Evolutionary conservation across 2,113 vertebrate genomes (phyloP).

Genomic region (Callionymus lyra): DNA sequence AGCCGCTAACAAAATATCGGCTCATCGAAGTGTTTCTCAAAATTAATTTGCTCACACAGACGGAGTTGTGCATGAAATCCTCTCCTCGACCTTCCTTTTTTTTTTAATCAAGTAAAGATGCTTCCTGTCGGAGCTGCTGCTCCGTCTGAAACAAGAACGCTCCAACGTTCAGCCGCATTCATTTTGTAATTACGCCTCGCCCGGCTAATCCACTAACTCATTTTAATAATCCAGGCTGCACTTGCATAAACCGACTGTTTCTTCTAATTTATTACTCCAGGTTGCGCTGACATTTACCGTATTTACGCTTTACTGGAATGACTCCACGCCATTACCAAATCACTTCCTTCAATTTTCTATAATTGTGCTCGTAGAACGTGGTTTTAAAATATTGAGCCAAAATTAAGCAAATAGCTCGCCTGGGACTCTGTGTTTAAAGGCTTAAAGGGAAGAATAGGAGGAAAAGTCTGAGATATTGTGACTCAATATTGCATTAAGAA

Average conservation of each 20-base stretch:
- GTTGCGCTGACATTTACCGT: constrained; percentile 31
- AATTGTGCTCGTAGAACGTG: constrained; percentile 5
- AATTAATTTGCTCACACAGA: no score
- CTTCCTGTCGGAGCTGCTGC: constrained; percentile 13
- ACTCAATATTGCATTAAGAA: no score
- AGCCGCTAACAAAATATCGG: no score
- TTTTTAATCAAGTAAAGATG: constrained; percentile 30
- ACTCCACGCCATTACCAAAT: constrained; percentile 20
- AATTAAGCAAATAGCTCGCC: no score
- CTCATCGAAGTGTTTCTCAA: no score
- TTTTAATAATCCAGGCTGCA: constrained; percentile 29
- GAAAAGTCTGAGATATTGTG: no score
- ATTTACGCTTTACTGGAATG: constrained; percentile 15
- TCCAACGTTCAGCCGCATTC: constrained; percentile 38
- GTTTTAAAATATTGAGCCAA: constrained; percentile 2
- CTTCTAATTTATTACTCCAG: constrained; percentile 23
- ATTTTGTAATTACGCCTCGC: constrained; percentile 45
- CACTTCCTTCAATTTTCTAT: constrained; percentile 10
- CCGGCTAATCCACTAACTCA: constrained; percentile 29
- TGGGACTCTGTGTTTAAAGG: no score
- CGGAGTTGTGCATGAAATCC: constrained; percentile 1
- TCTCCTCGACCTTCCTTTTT: constrained; percentile 16
- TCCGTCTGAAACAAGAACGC: constrained; percentile 40
- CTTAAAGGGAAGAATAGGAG: no score
- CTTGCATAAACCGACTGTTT: constrained; percentile 29